Evolutionary conservation across 2,888 invertebrate genomes (phyloP).

Genomic region (Athetis lepigone): DNA sequence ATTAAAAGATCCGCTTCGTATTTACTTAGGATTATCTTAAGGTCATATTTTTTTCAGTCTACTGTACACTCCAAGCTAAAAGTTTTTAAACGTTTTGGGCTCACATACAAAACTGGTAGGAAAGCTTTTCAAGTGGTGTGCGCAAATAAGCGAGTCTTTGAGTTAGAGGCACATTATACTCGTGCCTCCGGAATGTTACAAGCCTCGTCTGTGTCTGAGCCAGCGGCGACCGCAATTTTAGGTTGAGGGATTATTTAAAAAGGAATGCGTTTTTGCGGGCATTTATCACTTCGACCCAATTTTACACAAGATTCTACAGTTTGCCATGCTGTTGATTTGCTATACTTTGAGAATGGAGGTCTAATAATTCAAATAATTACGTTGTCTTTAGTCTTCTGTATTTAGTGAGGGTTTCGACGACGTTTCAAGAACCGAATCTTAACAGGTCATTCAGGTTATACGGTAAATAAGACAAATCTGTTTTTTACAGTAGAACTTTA

Average conservation of each 20-base stretch:
- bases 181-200: constrained; percentile 63
- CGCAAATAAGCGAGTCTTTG: constrained; percentile 73
- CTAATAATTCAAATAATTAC: constrained; percentile 14
- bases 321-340: constrained; percentile 24
- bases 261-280: constrained; percentile 45
- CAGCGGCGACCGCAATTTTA: constrained; percentile 62
- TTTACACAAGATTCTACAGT: constrained; percentile 22
- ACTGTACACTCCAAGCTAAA: constrained; percentile 57
- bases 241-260: constrained; percentile 60
- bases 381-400: neutral
- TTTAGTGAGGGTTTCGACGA: neutral
- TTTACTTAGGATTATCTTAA: constrained; percentile 16
- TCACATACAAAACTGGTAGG: constrained; percentile 69
- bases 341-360: constrained; percentile 11
- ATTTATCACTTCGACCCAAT: constrained; percentile 42
- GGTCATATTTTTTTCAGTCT: constrained; percentile 54
- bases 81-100: constrained; percentile 71
- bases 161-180: constrained; percentile 68
- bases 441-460: neutral
- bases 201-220: constrained; percentile 61
- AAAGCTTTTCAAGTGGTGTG: constrained; percentile 72
- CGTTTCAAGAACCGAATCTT: neutral
- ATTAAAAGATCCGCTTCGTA: constrained; percentile 16
- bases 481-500: constrained; percentile 14
- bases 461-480: constrained; percentile 23